phyloP scores from a whole-genome alignment of 2,797 vertebrate species.

The Nasua narica region DNA sequence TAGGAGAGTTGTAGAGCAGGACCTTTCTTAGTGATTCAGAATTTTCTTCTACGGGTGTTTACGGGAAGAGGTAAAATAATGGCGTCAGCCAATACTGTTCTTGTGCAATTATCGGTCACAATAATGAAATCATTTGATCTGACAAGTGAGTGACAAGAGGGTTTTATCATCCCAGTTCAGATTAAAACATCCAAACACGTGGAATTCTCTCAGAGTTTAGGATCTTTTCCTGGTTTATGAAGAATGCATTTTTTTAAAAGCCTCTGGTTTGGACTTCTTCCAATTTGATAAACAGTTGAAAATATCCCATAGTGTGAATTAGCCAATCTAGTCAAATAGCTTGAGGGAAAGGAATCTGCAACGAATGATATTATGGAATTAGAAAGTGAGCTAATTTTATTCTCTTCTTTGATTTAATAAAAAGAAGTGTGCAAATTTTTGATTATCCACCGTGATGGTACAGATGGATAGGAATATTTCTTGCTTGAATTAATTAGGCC shows the following conservation, averaged over 20 bases:
- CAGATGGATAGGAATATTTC: background rate
- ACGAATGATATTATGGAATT: background rate
- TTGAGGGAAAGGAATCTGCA: background rate
- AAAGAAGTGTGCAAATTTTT: background rate
- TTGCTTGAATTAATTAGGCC: background rate
- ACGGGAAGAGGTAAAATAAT: background rate
- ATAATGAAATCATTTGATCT: conserved; percentile 2
- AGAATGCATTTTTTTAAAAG: conserved; percentile 13
- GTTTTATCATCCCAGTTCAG: background rate
- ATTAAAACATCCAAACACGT: conserved; percentile 23
- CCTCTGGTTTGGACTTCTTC: conserved; percentile 32
- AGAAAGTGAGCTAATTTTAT: background rate
- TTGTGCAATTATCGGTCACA: background rate
- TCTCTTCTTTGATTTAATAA: background rate
- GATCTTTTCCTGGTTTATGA: conserved; percentile 8
- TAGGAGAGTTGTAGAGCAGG: background rate
- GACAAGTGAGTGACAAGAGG: background rate
- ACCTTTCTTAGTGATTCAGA: background rate
- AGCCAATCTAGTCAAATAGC: background rate
- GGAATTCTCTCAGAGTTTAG: background rate
- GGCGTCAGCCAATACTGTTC: background rate
- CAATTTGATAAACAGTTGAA: background rate
- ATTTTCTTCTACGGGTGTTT: background rate
- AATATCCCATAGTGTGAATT: background rate
- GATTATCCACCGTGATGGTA: background rate